These are phyloP conservation scores for Lindbergichthys nudifrons DNA, from an alignment of 2,797 vertebrate genomes.

Conservation along the genomic window DNA sequence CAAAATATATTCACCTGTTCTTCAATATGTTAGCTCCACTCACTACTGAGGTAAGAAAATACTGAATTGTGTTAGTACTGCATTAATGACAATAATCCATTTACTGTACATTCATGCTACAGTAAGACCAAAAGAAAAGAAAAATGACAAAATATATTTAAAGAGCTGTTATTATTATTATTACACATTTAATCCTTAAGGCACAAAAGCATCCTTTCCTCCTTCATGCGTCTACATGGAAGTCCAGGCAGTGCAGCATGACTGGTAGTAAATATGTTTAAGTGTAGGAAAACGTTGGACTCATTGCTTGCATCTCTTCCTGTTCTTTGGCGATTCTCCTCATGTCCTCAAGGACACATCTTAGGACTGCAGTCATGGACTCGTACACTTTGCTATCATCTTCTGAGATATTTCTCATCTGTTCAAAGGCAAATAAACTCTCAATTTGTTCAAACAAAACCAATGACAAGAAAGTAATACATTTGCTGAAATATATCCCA, in stretches of 20 bases:
- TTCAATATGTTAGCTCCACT: constrained; percentile 5
- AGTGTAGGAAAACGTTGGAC: background rate
- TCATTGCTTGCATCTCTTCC: constrained; percentile 51
- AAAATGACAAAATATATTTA: no score
- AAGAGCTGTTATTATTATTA: no score
- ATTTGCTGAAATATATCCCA: background rate
- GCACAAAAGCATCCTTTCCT: constrained; percentile 55
- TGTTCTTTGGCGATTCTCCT: constrained; percentile 67
- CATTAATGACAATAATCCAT: constrained; percentile 1
- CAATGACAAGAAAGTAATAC: background rate
- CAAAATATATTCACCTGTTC: constrained; percentile 33
- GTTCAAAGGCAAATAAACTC: constrained; percentile 33
- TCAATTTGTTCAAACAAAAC: constrained; percentile 7
- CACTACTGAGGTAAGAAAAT: constrained; percentile 20
- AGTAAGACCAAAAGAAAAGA: background rate
- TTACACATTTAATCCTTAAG: constrained; percentile 50
- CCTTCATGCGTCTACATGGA: background rate
- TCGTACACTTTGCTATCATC: constrained; percentile 82
- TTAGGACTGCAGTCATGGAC: constrained; percentile 86
- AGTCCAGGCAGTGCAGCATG: background rate
- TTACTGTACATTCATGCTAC: constrained; percentile 14
- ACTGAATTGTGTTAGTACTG: constrained; percentile 15
- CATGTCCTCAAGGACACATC: constrained; percentile 85
- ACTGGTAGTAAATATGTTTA: constrained; percentile 17
- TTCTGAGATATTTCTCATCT: constrained; percentile 85